Conservation (phyloP, 2,888 invertebrate species). For the Eilema caniola region DNA sequence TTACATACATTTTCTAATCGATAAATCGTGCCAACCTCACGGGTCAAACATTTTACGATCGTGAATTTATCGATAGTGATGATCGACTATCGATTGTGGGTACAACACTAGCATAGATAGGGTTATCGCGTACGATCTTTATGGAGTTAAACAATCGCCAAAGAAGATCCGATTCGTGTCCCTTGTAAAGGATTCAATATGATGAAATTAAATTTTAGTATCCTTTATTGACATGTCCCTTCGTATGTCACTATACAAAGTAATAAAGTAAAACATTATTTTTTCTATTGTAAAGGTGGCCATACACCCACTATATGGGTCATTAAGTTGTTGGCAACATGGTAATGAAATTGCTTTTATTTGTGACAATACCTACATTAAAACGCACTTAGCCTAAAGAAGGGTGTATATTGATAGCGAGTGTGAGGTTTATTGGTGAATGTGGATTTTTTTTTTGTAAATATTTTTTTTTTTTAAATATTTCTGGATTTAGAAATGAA, state of each 20-base stretch:
- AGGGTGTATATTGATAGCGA: background rate
- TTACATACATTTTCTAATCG: slow-evolving; percentile 72
- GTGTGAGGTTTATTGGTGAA: background rate
- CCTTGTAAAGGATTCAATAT: slow-evolving; percentile 72
- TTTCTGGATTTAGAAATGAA: too few relatives aligned
- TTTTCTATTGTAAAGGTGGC: slow-evolving; percentile 37
- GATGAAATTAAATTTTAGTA: slow-evolving; percentile 74
- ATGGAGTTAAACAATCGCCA: slow-evolving; percentile 73
- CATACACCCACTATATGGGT: slow-evolving; percentile 47
- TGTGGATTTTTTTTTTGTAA: too few relatives aligned
- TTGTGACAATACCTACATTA: slow-evolving; percentile 23
- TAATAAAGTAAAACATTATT: slow-evolving; percentile 41
- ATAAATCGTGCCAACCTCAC: slow-evolving; percentile 76
- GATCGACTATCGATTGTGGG: slow-evolving; percentile 67
- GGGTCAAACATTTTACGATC: slow-evolving; percentile 74
- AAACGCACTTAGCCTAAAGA: background rate
- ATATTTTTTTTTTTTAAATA: too few relatives aligned
- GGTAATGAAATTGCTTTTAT: slow-evolving; percentile 39
- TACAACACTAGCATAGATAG: slow-evolving; percentile 70
- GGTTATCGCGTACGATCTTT: slow-evolving; percentile 81
- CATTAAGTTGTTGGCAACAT: slow-evolving; percentile 48
- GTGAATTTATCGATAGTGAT: slow-evolving; percentile 74
- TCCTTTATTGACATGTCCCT: slow-evolving; percentile 57
- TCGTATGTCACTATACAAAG: slow-evolving; percentile 45
- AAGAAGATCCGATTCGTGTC: slow-evolving; percentile 59